Conservation (phyloP, 2,113 vertebrate genomes). For the Oplegnathus fasciatus region DNA sequence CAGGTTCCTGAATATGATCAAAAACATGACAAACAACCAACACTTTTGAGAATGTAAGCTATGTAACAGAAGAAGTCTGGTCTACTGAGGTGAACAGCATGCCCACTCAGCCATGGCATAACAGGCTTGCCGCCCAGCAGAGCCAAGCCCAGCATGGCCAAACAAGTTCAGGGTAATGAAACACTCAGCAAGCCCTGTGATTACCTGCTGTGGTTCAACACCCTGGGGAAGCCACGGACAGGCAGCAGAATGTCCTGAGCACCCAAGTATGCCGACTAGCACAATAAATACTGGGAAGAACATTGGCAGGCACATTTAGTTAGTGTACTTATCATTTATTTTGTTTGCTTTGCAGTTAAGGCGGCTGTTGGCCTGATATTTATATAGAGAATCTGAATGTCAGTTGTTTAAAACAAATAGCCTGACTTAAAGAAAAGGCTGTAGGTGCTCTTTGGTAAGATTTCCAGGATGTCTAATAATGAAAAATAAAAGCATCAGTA, state of each 20-base stretch:
- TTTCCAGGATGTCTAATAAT: background rate
- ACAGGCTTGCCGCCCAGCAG: slow-evolving; percentile 4
- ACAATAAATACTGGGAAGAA: slow-evolving; percentile 8
- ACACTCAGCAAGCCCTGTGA: slow-evolving; percentile 58
- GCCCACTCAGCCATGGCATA: slow-evolving; percentile 12
- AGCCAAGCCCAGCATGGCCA: slow-evolving; percentile 38
- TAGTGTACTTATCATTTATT: background rate
- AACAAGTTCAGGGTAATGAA: slow-evolving; percentile 59
- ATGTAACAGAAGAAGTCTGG: background rate
- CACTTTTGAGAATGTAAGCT: background rate
- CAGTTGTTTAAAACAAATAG: slow-evolving; percentile 5
- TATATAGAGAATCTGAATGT: slow-evolving; percentile 3
- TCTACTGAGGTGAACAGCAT: slow-evolving; percentile 26
- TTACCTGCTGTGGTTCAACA: slow-evolving; percentile 54
- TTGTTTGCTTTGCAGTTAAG: slow-evolving; percentile 15
- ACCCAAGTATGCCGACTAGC: background rate
- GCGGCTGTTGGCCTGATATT: background rate
- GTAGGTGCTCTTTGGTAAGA: background rate
- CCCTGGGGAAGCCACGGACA: slow-evolving; percentile 6
- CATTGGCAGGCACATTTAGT: background rate
- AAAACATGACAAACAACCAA: background rate
- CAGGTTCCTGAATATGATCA: background rate
- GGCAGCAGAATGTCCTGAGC: slow-evolving; percentile 15
- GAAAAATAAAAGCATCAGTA: background rate
- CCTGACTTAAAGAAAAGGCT: background rate